phyloP scores from a whole-genome alignment of 92 coral and sea anemone species.

The Hydrozoanthus gracilis region DNA sequence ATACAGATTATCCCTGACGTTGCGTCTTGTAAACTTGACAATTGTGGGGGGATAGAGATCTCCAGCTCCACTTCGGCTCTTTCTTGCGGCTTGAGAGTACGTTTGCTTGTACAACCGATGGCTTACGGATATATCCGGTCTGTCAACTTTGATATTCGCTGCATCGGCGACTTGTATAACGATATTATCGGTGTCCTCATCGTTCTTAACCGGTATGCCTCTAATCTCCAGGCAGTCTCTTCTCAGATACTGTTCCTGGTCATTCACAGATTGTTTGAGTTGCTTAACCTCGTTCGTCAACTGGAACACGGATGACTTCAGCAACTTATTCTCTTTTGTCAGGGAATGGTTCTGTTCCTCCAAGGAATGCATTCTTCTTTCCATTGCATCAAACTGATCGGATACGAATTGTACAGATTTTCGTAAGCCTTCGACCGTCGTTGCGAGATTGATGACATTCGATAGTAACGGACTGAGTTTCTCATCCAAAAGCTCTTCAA shows the following conservation, averaged over 20 bases:
- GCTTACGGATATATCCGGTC: neutral
- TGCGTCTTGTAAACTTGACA: slow-evolving; percentile 2
- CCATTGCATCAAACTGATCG: slow-evolving; percentile 10
- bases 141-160: too few species aligned
- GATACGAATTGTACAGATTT: slow-evolving; percentile 27
- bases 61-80: slow-evolving; percentile 10
- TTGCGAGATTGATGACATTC: neutral
- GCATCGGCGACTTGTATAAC: too few species aligned
- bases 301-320: neutral
- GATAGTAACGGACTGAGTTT: slow-evolving; percentile 8
- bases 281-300: slow-evolving; percentile 16
- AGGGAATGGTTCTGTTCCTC: neutral
- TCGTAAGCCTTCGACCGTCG: slow-evolving; percentile 24
- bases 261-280: neutral
- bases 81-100: neutral
- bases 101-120: neutral
- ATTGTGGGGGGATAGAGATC: slow-evolving; percentile 19
- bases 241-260: slow-evolving; percentile 3
- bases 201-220: neutral
- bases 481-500: neutral
- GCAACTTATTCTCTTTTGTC: neutral
- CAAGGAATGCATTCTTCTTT: neutral
- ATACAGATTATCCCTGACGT: slow-evolving; percentile 15
- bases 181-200: neutral
- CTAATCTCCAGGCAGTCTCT: slow-evolving; percentile 4